A percentile compares a stretch with the other conserved stretches of the same genome.
Evolutionary conservation across 2,888 invertebrate species (phyloP).

Genomic region (Archips crataeganus): DNA sequence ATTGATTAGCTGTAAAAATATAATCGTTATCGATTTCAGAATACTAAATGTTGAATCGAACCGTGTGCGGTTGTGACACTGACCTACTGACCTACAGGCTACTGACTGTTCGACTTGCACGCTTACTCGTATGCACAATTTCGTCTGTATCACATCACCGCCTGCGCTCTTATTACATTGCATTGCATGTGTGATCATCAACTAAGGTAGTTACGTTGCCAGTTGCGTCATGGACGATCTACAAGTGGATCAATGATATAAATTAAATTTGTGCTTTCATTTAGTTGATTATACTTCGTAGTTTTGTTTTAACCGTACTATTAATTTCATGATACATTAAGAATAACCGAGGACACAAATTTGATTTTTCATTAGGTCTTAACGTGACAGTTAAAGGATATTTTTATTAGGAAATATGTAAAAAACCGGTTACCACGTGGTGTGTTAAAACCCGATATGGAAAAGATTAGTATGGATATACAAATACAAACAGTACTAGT

Average conservation of each 20-base stretch:
- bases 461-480: neutral
- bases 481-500: conserved; percentile 23
- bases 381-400: no score
- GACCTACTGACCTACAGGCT: conserved; percentile 68
- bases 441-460: conserved; percentile 11
- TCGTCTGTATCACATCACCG: conserved; percentile 37
- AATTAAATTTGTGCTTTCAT: neutral
- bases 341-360: no score
- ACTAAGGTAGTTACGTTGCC: conserved; percentile 26
- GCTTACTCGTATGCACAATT: conserved; percentile 62
- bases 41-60: conserved; percentile 1
- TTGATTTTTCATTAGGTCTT: no score
- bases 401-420: neutral
- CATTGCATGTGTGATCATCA: conserved; percentile 35
- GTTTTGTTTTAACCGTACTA: no score
- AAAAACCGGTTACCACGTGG: neutral
- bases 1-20: conserved; percentile 24
- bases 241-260: neutral
- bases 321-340: no score
- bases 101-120: conserved; percentile 52
- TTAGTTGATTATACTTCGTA: neutral
- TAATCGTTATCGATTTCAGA: conserved; percentile 17
- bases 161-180: conserved; percentile 12
- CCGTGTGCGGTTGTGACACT: conserved; percentile 63
- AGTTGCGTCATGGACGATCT: conserved; percentile 18